A percentile compares a stretch with the other conserved stretches of the same genome.
Evolutionary conservation across 2,888 invertebrate species (phyloP).

Genomic region (Tryphoninae sp.): DNA sequence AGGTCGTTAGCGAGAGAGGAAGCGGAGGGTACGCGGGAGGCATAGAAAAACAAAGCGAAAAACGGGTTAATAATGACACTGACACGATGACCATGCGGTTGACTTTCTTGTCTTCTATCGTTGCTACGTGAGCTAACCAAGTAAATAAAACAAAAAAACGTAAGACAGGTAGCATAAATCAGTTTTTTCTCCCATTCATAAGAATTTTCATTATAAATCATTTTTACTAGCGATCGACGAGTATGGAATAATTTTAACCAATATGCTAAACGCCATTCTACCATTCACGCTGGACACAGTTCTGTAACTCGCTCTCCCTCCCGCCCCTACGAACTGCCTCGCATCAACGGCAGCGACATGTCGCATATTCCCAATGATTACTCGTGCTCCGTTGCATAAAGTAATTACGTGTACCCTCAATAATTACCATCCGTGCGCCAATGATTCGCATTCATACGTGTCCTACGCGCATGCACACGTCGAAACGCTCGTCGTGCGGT

Average conservation of each 20-base stretch:
- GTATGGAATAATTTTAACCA: conserved; percentile 32
- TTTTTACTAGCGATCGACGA: conserved; percentile 22
- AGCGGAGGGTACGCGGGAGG: conserved; percentile 1
- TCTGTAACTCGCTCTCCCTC: conserved; percentile 1
- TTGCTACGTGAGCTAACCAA: not conserved
- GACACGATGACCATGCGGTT: conserved; percentile 43
- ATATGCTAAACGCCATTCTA: conserved; percentile 21
- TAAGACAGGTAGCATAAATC: too few species aligned
- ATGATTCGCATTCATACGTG: conserved; percentile 33
- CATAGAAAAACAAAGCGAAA: conserved; percentile 11
- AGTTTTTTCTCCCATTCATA: not conserved
- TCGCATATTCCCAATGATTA: conserved; percentile 54
- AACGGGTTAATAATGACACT: conserved; percentile 36
- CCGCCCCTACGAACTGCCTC: conserved; percentile 3
- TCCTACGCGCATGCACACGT: conserved; percentile 10
- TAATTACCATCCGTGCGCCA: conserved; percentile 51
- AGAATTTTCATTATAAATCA: conserved; percentile 29
- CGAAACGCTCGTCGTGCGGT: conserved; percentile 42
- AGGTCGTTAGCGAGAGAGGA: conserved; percentile 45
- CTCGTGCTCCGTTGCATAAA: conserved; percentile 56
- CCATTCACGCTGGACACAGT: not conserved
- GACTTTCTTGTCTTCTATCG: conserved; percentile 22
- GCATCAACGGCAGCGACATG: conserved; percentile 27
- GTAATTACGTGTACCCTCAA: conserved; percentile 54
- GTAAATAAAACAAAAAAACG: too few species aligned